phyloP scores from a whole-genome alignment of 92 coral and sea anemone genomes.

The Porites cylindrica region DNA sequence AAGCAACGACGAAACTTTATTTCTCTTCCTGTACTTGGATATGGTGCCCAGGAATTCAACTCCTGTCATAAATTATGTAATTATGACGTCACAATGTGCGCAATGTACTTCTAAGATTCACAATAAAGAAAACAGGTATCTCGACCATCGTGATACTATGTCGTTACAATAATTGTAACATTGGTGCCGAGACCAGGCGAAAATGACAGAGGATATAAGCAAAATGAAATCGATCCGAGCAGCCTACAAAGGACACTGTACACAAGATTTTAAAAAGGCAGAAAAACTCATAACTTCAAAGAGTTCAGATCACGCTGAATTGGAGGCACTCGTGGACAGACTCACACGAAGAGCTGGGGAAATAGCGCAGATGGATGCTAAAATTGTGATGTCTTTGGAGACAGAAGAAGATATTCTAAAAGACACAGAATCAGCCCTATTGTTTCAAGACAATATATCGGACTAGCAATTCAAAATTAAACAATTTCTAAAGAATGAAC shows the following conservation, averaged over 20 bases:
- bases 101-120: too few relatives aligned
- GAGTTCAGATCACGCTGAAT: too few relatives aligned
- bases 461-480: conserved; percentile 36
- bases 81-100: too few relatives aligned
- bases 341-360: conserved; percentile 42
- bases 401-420: conserved; percentile 35
- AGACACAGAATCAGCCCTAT: conserved; percentile 53
- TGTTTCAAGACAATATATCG: conserved; percentile 37
- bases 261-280: conserved; percentile 28
- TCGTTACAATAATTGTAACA: conserved; percentile 16
- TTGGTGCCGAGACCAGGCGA: background rate
- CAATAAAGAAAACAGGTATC: too few relatives aligned
- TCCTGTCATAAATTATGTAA: background rate
- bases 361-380: conserved; percentile 52
- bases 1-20: too few relatives aligned
- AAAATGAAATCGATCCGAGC: conserved; percentile 15
- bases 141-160: background rate
- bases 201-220: background rate
- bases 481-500: conserved; percentile 33
- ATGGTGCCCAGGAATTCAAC: too few relatives aligned
- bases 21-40: too few relatives aligned
- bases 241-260: conserved; percentile 50
- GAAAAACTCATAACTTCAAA: conserved; percentile 21
- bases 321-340: background rate
- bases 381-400: conserved; percentile 25